Evolutionary conservation across 2,797 vertebrate species (phyloP), one percentile per base, ranked within the genome.

Genomic region (Helostoma temminkii): DNA sequence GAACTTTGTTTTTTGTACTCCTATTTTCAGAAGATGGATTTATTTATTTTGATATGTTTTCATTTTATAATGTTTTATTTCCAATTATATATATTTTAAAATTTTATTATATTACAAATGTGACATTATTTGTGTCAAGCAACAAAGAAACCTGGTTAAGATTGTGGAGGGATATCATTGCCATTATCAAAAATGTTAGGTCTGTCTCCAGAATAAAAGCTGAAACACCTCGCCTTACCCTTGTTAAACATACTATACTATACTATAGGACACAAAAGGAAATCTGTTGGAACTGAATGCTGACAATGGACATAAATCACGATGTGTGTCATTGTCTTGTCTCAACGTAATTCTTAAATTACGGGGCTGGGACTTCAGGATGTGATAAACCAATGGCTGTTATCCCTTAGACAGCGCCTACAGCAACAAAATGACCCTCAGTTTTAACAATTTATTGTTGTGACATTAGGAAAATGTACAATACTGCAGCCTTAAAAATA

Each of bases 401-500:
- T 3, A 3, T 36, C 22, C n/a, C n/a, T n/a, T n/a, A n/a, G n/a
- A n/a, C n/a, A n/a, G 28, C 9, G 9, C 19, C 12, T 21, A 47
- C 42, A 26, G 53, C 34, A 25, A 43, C 21, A 59, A 25, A 25
- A 5, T 21, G 18, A 26, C 21, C 15, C 3, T 30, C n/a, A n/a
- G 3, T 22, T 18, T 14, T 30, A 59, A 19, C 22, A 9, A 66
- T 60, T 34, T 18, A 49, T 28, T 25, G 16, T 16, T 22, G 45
- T 39, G 34, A 46, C 12, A 37, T 65, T 7, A 39, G 46, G 25
- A 37, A 53, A 64, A 55, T 36, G 47, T n/a, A 45, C 3, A 21
- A 34, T 15, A 19, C 19, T 25, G 5, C 26, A 42, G 47, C 19
- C 3, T 15, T 63, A 10, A 10, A 43, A 43, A 25, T 36, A 7